These are phyloP conservation scores for Uromys caudimaculatus DNA, from an alignment of 2,797 vertebrate species.

Conservation along the genomic window DNA sequence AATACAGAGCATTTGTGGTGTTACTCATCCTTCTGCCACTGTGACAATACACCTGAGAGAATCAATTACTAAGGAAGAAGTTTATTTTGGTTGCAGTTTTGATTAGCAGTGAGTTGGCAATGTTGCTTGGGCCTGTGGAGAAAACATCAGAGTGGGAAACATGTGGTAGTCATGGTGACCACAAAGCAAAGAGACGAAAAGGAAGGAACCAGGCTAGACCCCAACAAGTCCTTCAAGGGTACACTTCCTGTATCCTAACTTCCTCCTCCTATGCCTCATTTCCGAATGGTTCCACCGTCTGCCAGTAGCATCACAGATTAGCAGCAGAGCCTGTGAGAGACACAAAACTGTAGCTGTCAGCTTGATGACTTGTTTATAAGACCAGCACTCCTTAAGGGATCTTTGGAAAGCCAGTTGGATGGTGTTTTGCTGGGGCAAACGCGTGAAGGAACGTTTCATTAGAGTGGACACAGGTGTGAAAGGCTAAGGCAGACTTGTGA, in stretches of 20 bases:
- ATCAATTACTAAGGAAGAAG: not conserved
- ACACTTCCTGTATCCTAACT: not conserved
- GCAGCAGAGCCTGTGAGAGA: not conserved
- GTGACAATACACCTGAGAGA: not conserved
- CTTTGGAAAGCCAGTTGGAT: not conserved
- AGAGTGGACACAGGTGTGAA: not conserved
- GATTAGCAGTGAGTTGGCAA: not conserved
- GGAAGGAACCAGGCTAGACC: not conserved
- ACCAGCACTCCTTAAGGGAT: not conserved
- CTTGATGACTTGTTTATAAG: not conserved
- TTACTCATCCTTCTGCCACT: not conserved
- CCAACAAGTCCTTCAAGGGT: not conserved
- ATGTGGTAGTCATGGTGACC: not conserved
- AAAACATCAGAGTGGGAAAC: not conserved
- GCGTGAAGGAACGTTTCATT: not conserved
- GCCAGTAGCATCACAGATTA: not conserved
- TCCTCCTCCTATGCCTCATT: not conserved
- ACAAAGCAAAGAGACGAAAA: not conserved
- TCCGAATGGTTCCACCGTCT: not conserved
- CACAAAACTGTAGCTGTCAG: not conserved
- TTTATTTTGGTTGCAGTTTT: not conserved
- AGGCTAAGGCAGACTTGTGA: not conserved
- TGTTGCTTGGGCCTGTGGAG: not conserved
- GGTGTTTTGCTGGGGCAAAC: not conserved
- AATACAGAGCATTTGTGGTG: not conserved